These are phyloP conservation scores for Gastracanthus pulcherrimus DNA, from an alignment of 2,888 invertebrate species.

Conservation along the genomic window DNA sequence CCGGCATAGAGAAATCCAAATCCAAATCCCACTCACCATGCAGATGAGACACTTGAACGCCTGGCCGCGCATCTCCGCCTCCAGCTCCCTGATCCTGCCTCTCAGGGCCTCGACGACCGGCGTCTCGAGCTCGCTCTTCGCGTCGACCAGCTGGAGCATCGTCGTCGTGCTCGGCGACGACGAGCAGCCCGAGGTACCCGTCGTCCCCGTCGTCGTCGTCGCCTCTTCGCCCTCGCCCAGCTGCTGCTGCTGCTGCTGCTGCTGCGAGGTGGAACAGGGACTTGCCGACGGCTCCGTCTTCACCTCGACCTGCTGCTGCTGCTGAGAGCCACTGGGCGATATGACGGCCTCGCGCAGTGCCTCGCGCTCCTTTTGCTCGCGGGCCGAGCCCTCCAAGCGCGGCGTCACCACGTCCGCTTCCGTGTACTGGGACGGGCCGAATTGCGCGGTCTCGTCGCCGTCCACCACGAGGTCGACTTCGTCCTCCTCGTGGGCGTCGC, in stretches of 20 bases:
- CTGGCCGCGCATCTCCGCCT: conserved; percentile 80
- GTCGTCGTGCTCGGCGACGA: conserved; percentile 36
- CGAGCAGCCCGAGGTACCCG: no score
- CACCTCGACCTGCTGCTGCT: conserved; percentile 71
- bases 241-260: conserved; percentile 66
- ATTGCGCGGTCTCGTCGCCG: conserved; percentile 90
- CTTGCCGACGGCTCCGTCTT: conserved; percentile 74
- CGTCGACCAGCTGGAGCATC: conserved; percentile 39
- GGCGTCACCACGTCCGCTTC: conserved; percentile 84
- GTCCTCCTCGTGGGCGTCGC: conserved; percentile 82
- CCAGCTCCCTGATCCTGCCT: conserved; percentile 87
- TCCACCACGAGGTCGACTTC: conserved; percentile 90
- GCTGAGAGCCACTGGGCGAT: conserved; percentile 72
- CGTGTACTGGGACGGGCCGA: conserved; percentile 92
- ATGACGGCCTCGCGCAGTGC: conserved; percentile 80
- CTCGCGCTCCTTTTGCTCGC: conserved; percentile 80
- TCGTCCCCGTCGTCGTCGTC: not conserved
- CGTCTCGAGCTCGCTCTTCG: conserved; percentile 56
- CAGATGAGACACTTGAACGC: conserved; percentile 94
- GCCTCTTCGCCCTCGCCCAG: conserved; percentile 63
- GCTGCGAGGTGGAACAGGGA: conserved; percentile 64
- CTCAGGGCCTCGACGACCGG: conserved; percentile 86
- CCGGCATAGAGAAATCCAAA: no score
- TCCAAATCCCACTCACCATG: conserved; percentile 84
- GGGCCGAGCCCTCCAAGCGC: conserved; percentile 77